phyloP scores from a whole-genome alignment of 2,888 invertebrate genomes.

The Prosopocoilus inquinatus region DNA sequence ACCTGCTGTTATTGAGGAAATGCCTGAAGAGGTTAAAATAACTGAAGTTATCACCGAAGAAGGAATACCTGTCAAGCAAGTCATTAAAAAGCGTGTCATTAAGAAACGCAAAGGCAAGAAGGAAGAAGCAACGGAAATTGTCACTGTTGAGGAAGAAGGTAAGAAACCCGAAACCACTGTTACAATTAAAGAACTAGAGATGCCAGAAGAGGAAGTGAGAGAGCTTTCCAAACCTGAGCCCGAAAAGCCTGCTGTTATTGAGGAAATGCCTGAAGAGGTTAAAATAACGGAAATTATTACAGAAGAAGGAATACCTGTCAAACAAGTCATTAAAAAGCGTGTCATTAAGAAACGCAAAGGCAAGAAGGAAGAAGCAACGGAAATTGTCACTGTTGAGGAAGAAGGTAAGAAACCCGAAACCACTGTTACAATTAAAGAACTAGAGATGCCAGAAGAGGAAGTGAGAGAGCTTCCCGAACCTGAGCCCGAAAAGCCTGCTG shows the following conservation, averaged over 20 bases:
- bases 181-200: constrained; percentile 36
- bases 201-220: constrained; percentile 35
- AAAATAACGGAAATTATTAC: constrained; percentile 42
- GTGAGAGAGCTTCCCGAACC: constrained; percentile 29
- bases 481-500: constrained; percentile 18
- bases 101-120: constrained; percentile 44
- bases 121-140: constrained; percentile 49
- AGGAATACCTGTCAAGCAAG: constrained; percentile 34
- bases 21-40: constrained; percentile 38
- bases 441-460: constrained; percentile 17
- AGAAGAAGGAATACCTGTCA: constrained; percentile 30
- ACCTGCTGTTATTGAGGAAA: constrained; percentile 26
- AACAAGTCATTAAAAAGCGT: constrained; percentile 39
- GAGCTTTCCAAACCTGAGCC: constrained; percentile 27
- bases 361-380: constrained; percentile 41
- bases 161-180: constrained; percentile 50
- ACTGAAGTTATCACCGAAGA: constrained; percentile 42
- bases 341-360: constrained; percentile 44
- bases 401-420: constrained; percentile 36
- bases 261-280: constrained; percentile 40
- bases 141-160: constrained; percentile 44
- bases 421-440: constrained; percentile 35
- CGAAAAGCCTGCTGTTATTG: constrained; percentile 26
- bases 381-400: constrained; percentile 40
- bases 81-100: constrained; percentile 41